phyloP scores from a whole-genome alignment of 2,797 vertebrate genomes.

The Florisuga fusca region DNA sequence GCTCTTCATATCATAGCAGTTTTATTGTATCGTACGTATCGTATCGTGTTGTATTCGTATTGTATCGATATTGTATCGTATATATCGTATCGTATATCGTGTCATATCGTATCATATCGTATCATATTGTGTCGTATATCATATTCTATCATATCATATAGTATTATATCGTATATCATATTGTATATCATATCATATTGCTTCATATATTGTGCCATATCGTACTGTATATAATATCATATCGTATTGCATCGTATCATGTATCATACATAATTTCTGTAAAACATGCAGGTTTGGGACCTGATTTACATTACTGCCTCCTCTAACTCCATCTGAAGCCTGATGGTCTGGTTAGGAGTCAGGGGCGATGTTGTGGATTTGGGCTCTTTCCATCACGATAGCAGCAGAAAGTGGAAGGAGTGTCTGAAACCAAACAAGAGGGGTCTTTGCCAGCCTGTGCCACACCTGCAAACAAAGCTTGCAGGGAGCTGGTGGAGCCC shows the following conservation, averaged over 20 bases:
- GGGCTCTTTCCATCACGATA: neutral
- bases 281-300: constrained; percentile 22
- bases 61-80: no score
- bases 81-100: no score
- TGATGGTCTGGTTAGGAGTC: neutral
- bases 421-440: neutral
- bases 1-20: neutral
- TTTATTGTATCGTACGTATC: no score
- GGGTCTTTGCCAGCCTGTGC: neutral
- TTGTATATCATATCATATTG: no score
- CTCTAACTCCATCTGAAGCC: neutral
- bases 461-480: rapidly evolving
- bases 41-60: no score
- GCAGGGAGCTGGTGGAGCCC: neutral
- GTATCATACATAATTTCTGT: neutral
- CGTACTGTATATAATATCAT: no score
- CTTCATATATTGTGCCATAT: no score
- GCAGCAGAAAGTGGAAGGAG: neutral
- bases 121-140: no score
- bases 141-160: no score
- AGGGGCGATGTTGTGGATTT: neutral
- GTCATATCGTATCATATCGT: no score
- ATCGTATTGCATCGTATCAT: no score
- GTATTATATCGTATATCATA: no score
- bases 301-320: neutral